Conservation (phyloP, 1,140 invertebrate genomes). For the Steinernema feltiae region DNA sequence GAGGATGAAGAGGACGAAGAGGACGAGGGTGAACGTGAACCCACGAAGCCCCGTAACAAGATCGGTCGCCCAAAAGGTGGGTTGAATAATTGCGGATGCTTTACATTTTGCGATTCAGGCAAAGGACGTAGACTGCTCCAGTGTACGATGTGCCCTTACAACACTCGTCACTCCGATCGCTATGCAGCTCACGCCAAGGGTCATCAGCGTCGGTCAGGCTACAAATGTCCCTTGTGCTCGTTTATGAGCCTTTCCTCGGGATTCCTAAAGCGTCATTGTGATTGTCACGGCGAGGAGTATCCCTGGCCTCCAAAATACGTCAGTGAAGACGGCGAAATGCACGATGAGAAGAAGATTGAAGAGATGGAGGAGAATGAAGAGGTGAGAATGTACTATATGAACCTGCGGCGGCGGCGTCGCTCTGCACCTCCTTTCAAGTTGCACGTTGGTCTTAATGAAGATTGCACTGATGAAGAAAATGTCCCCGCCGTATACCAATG, state of each 20-base stretch:
- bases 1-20: background rate
- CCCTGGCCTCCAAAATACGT: background rate
- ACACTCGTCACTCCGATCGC: background rate
- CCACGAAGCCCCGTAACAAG: background rate
- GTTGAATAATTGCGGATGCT: no score
- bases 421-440: background rate
- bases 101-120: background rate
- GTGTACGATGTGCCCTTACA: background rate
- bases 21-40: background rate
- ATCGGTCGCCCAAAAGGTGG: background rate
- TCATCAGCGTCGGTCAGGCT: background rate
- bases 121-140: background rate
- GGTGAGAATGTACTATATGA: no score
- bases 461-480: background rate
- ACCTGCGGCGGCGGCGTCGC: background rate
- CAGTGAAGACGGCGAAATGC: background rate
- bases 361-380: background rate
- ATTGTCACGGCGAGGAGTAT: background rate
- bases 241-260: background rate
- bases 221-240: background rate
- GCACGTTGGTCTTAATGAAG: background rate
- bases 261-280: background rate
- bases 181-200: background rate
- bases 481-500: background rate
- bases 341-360: background rate